A percentile compares a stretch with the other conserved stretches of the same genome.
Conservation (phyloP, 2,888 invertebrate genomes). For the Nomada lathburiana region DNA sequence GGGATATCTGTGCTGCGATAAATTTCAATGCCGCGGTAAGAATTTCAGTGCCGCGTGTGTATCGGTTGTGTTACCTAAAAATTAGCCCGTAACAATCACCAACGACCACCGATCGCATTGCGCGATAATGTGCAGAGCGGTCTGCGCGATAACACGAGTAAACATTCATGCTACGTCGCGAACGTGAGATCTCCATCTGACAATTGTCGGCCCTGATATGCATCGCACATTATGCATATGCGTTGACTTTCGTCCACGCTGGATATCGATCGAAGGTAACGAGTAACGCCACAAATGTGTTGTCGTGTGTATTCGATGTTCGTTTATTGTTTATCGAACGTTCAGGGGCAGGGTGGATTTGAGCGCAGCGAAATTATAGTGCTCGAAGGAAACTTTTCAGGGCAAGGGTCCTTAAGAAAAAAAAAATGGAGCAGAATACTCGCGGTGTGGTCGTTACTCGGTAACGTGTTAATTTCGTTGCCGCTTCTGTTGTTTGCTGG, state of each 20-base stretch:
- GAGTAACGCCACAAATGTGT: slow-evolving; percentile 40
- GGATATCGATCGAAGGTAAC: slow-evolving; percentile 21
- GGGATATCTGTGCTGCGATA: slow-evolving; percentile 14
- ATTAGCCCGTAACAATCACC: slow-evolving; percentile 61
- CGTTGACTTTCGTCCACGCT: not conserved
- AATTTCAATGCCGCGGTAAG: slow-evolving; percentile 14
- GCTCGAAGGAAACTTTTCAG: not conserved
- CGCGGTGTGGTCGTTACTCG: slow-evolving; percentile 11
- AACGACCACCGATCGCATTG: slow-evolving; percentile 48
- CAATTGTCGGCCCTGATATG: slow-evolving; percentile 17
- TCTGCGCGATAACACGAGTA: slow-evolving; percentile 39
- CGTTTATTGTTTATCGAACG: slow-evolving; percentile 3
- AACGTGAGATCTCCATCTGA: slow-evolving; percentile 34
- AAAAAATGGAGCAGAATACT: not conserved
- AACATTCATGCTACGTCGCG: slow-evolving; percentile 27
- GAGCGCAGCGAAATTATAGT: not conserved
- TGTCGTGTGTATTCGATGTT: not conserved
- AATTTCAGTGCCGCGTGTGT: slow-evolving; percentile 31
- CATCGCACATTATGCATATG: not conserved
- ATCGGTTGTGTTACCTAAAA: slow-evolving; percentile 54
- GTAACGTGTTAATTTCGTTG: slow-evolving; percentile 37
- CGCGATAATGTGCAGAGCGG: slow-evolving; percentile 42
- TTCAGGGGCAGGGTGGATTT: not conserved
- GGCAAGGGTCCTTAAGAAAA: not conserved
- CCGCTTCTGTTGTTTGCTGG: slow-evolving; percentile 5